Percentiles rank a stretch among this genome's conserved stretches.
phyloP scores from a whole-genome alignment of 2,888 invertebrate genomes.

The Masnerella sp. region DNA sequence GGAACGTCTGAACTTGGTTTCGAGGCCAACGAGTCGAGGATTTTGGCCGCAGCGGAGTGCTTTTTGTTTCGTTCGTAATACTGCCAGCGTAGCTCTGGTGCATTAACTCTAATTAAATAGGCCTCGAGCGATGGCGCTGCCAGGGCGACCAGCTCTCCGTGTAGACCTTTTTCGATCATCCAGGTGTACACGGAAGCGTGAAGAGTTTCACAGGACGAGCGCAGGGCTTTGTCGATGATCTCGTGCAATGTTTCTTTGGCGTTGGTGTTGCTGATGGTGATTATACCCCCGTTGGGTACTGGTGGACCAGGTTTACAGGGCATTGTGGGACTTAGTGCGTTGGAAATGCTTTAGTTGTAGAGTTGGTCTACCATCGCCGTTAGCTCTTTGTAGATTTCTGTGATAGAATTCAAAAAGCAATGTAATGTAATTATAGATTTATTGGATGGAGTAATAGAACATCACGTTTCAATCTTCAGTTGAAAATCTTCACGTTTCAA shows the following conservation, averaged over 20 bases:
- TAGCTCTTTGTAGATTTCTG: conserved; percentile 93
- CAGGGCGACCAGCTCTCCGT: conserved; percentile 83
- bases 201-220: conserved; percentile 89
- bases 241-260: conserved; percentile 79
- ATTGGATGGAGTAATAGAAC: too few relatives aligned
- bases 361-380: conserved; percentile 86
- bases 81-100: conserved; percentile 88
- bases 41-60: conserved; percentile 94
- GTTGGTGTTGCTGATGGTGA: conserved; percentile 63
- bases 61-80: conserved; percentile 95
- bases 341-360: conserved; percentile 81
- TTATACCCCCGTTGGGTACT: conserved; percentile 64
- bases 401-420: too few relatives aligned
- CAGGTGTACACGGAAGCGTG: conserved; percentile 96
- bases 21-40: conserved; percentile 91
- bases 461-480: too few relatives aligned
- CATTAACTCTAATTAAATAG: conserved; percentile 81
- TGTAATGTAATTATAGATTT: too few relatives aligned
- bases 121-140: conserved; percentile 86
- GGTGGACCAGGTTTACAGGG: conserved; percentile 76
- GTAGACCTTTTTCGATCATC: conserved; percentile 89
- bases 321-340: conserved; percentile 75
- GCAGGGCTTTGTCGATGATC: conserved; percentile 84
- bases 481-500: too few relatives aligned
- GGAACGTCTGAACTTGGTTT: conserved; percentile 85